These are phyloP conservation scores for Hyperoodon ampullatus DNA, from an alignment of 2,113 vertebrate species.

Conservation along the genomic window DNA sequence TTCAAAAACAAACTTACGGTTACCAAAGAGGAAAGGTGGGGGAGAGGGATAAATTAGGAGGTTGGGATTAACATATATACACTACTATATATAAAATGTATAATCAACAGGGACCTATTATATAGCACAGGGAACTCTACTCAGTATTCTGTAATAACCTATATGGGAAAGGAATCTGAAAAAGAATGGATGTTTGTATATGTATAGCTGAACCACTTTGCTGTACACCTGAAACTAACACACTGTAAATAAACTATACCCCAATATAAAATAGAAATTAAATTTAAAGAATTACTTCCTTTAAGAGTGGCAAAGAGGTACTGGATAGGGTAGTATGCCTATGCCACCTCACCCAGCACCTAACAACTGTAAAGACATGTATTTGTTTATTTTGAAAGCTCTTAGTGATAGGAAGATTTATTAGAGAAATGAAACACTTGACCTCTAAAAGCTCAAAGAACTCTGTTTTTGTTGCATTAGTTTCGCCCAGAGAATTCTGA, in stretches of 20 bases:
- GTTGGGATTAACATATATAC: neutral
- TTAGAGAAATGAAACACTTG: conserved; percentile 66
- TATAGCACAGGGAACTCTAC: neutral
- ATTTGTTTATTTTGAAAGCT: conserved; percentile 66
- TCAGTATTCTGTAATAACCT: neutral
- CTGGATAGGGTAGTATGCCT: neutral
- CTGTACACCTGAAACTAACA: neutral
- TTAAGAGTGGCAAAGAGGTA: neutral
- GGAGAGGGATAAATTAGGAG: too few relatives aligned
- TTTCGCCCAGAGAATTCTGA: conserved; percentile 76
- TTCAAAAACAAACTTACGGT: neutral
- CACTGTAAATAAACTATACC: neutral
- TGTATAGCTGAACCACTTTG: neutral
- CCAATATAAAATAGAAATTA: neutral
- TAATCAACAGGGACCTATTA: neutral
- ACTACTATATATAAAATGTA: neutral
- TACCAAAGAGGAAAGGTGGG: neutral
- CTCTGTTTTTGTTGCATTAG: conserved; percentile 59
- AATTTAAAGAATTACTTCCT: neutral
- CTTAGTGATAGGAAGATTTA: conserved; percentile 68
- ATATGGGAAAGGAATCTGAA: neutral
- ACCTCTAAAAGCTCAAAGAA: conserved; percentile 69
- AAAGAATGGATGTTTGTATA: neutral
- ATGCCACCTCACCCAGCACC: neutral
- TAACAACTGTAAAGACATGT: conserved; percentile 53